These are phyloP conservation scores for Cheirogaleus major DNA, from an alignment of 2,797 vertebrate species.

Conservation along the genomic window DNA sequence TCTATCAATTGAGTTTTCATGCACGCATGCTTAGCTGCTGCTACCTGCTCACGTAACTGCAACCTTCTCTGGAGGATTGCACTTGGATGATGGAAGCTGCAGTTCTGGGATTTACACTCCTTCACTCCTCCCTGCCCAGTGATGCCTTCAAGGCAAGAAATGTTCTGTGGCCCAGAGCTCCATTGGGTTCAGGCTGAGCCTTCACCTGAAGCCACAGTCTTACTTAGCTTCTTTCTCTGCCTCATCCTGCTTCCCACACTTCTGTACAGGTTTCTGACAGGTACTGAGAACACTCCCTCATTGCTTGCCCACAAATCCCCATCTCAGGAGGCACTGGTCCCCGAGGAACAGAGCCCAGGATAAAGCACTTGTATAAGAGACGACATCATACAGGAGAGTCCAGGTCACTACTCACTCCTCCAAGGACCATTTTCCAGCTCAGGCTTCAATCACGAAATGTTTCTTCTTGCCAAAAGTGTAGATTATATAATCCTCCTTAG, in stretches of 20 bases:
- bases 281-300: neutral
- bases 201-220: neutral
- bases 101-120: neutral
- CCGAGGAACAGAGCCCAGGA: neutral
- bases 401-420: neutral
- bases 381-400: neutral
- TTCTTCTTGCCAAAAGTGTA: neutral
- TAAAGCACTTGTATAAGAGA: neutral
- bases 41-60: neutral
- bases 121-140: neutral
- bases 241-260: neutral
- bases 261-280: neutral
- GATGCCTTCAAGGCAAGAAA: neutral
- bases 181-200: neutral
- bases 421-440: neutral
- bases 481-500: neutral
- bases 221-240: neutral
- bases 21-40: neutral
- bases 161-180: neutral
- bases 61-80: neutral
- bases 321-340: neutral
- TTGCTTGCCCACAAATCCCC: neutral
- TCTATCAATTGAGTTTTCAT: neutral
- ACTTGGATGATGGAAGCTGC: neutral
- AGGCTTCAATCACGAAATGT: neutral